Evolutionary conservation across 2,113 vertebrate species (phyloP).

Genomic region (Zosterops borbonicus): DNA sequence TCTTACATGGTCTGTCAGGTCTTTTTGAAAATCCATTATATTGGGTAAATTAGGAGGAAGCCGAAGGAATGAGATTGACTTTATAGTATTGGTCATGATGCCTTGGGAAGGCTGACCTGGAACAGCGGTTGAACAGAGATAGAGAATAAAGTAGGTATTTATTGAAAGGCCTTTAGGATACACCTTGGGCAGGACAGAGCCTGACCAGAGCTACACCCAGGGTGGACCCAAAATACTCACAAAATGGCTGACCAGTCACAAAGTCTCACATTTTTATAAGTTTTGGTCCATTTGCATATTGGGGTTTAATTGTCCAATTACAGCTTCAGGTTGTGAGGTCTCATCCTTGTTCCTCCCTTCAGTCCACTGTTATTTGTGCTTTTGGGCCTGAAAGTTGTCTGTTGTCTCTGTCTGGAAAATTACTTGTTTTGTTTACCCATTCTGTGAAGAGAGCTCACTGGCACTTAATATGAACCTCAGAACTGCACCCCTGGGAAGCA

Average conservation of each 20-base stretch:
- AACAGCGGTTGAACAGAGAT: not conserved
- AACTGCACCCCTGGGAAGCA: not conserved
- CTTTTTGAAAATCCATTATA: not conserved
- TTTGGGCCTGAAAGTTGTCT: not conserved
- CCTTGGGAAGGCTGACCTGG: not conserved
- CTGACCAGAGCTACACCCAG: not conserved
- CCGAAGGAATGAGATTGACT: not conserved
- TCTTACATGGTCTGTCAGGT: rapidly evolving
- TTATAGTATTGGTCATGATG: not conserved
- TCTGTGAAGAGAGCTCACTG: not conserved
- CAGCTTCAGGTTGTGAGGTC: not conserved
- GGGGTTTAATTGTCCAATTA: not conserved
- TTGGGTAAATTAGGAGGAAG: not conserved
- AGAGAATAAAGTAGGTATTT: not conserved
- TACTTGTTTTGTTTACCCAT: not conserved
- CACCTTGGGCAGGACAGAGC: not conserved
- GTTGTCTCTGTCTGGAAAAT: not conserved
- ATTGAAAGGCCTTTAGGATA: not conserved
- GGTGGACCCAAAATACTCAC: not conserved
- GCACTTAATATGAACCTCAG: not conserved
- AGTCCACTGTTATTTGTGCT: not conserved
- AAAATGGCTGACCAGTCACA: not conserved
- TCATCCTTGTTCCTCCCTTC: not conserved
- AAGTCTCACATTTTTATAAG: not conserved
- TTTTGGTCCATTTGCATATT: not conserved